phyloP scores from a whole-genome alignment of 2,113 vertebrate genomes.

The Gulo gulo region DNA sequence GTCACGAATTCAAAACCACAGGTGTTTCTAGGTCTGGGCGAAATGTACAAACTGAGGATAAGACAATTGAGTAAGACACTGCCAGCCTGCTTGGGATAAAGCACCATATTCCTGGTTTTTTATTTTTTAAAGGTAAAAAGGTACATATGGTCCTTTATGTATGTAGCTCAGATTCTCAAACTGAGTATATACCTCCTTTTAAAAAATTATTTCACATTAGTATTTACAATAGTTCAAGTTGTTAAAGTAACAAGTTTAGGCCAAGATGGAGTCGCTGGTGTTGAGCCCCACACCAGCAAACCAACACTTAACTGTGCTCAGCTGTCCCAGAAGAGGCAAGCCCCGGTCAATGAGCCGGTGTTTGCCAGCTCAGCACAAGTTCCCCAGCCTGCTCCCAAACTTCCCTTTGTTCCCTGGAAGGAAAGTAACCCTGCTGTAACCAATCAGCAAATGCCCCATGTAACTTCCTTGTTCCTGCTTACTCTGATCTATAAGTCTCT shows the following conservation, averaged over 20 bases:
- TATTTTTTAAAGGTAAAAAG: background rate
- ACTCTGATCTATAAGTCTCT: background rate
- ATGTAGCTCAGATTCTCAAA: background rate
- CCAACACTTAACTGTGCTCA: too few relatives aligned
- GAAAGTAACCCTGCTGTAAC: background rate
- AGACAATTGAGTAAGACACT: background rate
- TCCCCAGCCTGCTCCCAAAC: background rate
- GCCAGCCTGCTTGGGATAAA: background rate
- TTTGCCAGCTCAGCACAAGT: background rate
- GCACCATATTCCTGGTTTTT: background rate
- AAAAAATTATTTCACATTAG: background rate
- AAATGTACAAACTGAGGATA: background rate
- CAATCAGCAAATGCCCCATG: background rate
- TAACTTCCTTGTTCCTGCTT: background rate
- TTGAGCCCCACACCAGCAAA: background rate
- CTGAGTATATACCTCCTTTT: background rate
- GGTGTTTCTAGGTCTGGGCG: background rate
- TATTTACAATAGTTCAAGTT: background rate
- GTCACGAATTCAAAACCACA: accelerated
- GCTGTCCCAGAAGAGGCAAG: background rate
- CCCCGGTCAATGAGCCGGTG: background rate
- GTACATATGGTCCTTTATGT: background rate
- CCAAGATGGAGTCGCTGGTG: background rate
- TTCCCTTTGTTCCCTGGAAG: background rate
- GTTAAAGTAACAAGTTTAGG: background rate